Evolutionary conservation across 1,140 invertebrate genomes (phyloP), one percentile per base, ranked within the genome.

Genomic region (Drosophila baimaii): DNA sequence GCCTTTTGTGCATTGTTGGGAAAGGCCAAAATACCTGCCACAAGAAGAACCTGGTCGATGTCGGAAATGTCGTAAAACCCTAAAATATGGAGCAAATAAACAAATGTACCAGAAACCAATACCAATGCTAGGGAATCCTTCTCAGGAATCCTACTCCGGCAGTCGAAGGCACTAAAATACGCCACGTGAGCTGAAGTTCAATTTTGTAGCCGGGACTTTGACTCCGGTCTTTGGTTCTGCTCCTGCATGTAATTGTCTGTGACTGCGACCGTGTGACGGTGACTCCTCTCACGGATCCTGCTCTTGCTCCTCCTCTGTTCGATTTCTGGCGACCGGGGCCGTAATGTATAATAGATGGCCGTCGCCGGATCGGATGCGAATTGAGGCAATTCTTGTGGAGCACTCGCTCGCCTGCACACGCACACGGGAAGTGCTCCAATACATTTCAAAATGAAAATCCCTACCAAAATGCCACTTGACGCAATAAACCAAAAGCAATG

Each of bases 21-120:
- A 35, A 33, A 57, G 57, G 25, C 51, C 74, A 51, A 89, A 88
- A 78, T 88, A 89, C 77, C 85, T 89, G 84, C 77, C 80, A 83
- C 84, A 80, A 81, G 72, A 75, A 81, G 44, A 79, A 88, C 76
- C 84, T 89, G 83, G 44, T 88, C 77, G 72, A 89, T 83, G 83
- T 88, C 82, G 74, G 63, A 68, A 76, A 66, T 54, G 83, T 86
- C 79, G 82, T 88, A 89, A 88, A 80, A 79, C 77, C 77, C 77
- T 89, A 90, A 89, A 89, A 89, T 89, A 89, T 89, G 81, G 64
- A 84, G 84, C 84, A 89, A 89, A 89, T 89, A 89, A 89, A 89
- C 84, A 89, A 89, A 89, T 89, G 88, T 84, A 79, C 73, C 66
- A 72, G 77, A 77, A 62, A 66, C 69, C 55, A 46, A 74, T 69